Percentiles rank a stretch among this genome's conserved stretches.
Evolutionary conservation across 2,888 invertebrate species (phyloP).

Genomic region (Tipula confusa): DNA sequence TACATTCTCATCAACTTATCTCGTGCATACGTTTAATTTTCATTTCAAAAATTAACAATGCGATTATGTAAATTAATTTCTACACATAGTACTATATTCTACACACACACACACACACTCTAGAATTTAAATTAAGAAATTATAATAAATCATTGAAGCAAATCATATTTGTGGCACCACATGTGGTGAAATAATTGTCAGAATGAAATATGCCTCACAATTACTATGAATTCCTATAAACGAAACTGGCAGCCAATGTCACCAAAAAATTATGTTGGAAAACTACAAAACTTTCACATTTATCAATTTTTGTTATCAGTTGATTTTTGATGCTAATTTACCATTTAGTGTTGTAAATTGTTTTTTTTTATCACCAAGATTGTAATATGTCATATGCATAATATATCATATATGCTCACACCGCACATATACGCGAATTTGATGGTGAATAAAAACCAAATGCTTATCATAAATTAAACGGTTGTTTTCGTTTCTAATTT

Average conservation of each 20-base stretch:
- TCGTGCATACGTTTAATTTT: not conserved
- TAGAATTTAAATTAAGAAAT: not conserved
- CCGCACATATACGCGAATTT: not conserved
- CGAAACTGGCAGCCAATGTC: not conserved
- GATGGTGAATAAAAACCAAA: not conserved
- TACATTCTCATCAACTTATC: not conserved
- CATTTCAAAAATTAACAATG: not conserved
- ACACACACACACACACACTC: not conserved
- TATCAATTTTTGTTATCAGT: not conserved
- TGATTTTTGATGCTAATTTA: not conserved
- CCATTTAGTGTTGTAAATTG: not conserved
- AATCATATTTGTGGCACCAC: not conserved
- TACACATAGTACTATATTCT: not conserved
- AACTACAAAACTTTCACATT: not conserved
- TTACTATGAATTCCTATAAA: not conserved
- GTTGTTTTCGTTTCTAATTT: not conserved
- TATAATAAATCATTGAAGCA: not conserved
- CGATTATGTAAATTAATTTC: not conserved
- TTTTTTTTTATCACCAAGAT: not conserved
- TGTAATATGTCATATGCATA: not conserved
- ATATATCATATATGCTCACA: not conserved
- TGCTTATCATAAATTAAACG: not conserved
- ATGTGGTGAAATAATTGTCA: not conserved
- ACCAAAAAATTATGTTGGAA: not conserved
- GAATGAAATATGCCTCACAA: not conserved